Conservation (phyloP, 92 coral and sea anemone species). For the Porites lobata region DNA sequence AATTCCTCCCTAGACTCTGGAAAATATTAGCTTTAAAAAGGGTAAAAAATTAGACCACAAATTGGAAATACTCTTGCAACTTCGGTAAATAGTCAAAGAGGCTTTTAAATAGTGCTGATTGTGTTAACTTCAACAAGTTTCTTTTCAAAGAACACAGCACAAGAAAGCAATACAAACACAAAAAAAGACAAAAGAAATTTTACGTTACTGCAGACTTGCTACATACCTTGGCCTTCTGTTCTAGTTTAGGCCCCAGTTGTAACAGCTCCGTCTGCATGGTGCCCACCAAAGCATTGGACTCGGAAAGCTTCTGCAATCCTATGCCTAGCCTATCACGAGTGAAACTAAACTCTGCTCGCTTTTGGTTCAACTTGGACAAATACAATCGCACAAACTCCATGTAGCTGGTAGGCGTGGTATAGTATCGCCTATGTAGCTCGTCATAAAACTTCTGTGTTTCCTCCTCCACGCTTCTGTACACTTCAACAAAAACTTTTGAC, state of each 20-base stretch:
- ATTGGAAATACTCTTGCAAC: too few species aligned
- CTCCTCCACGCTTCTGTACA: constrained; percentile 85
- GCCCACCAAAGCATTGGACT: constrained; percentile 86
- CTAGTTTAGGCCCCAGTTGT: constrained; percentile 91
- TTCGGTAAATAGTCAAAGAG: too few species aligned
- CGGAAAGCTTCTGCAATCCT: constrained; percentile 87
- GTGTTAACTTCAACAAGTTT: too few species aligned
- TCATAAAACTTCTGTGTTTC: constrained; percentile 78
- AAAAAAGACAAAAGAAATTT: too few species aligned
- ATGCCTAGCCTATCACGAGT: constrained; percentile 80
- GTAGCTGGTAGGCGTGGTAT: constrained; percentile 95
- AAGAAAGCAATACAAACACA: too few species aligned
- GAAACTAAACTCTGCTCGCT: constrained; percentile 74
- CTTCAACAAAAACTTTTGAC: constrained; percentile 75
- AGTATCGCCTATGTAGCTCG: constrained; percentile 82
- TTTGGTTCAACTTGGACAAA: constrained; percentile 73
- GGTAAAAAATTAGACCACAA: too few species aligned
- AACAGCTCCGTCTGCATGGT: constrained; percentile 90
- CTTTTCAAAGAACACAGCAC: too few species aligned
- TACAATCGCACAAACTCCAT: constrained; percentile 91
- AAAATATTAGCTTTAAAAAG: too few species aligned
- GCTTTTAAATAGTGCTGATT: too few species aligned
- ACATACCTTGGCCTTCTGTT: constrained; percentile 80
- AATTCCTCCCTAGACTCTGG: too few species aligned
- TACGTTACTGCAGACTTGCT: background rate